Evolutionary conservation across 2,113 vertebrate genomes (phyloP).

Genomic region (Noturus placidus): DNA sequence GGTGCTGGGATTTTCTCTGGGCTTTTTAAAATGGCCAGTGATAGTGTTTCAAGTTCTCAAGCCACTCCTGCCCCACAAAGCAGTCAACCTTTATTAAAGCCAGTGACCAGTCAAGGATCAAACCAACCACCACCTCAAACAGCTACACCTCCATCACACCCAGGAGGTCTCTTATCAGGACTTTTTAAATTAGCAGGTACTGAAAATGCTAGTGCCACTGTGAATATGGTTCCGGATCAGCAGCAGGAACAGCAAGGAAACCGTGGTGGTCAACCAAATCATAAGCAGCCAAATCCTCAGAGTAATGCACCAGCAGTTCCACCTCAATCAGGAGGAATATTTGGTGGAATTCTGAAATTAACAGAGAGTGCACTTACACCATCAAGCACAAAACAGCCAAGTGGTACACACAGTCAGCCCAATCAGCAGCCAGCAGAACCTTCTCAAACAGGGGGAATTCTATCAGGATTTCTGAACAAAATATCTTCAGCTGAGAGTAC

Average conservation of each 20-base stretch:
- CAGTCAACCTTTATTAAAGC: slow-evolving; percentile 36
- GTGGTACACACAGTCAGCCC: slow-evolving; percentile 42
- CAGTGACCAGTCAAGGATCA: slow-evolving; percentile 31
- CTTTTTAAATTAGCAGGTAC: slow-evolving; percentile 45
- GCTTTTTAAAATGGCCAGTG: slow-evolving; percentile 66
- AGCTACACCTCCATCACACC: slow-evolving; percentile 36
- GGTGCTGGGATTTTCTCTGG: slow-evolving; percentile 64
- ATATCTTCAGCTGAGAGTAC: slow-evolving; percentile 59
- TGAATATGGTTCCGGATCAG: slow-evolving; percentile 38
- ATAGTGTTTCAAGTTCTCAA: slow-evolving; percentile 59
- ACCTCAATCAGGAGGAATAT: slow-evolving; percentile 61
- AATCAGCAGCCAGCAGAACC: slow-evolving; percentile 51
- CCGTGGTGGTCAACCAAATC: slow-evolving; percentile 29
- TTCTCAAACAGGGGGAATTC: slow-evolving; percentile 49
- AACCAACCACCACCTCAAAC: slow-evolving; percentile 41
- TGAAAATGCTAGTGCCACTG: slow-evolving; percentile 33
- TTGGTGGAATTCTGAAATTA: slow-evolving; percentile 66
- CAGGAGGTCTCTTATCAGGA: slow-evolving; percentile 62
- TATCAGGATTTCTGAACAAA: slow-evolving; percentile 71
- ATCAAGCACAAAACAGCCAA: slow-evolving; percentile 49
- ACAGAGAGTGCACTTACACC: slow-evolving; percentile 42
- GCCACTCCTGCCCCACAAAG: slow-evolving; percentile 36
- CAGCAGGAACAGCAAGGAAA: slow-evolving; percentile 29
- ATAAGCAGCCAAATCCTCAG: slow-evolving; percentile 48
- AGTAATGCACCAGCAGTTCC: slow-evolving; percentile 38